A percentile compares a stretch with the other conserved stretches of the same genome.
Conservation (phyloP, 2,113 vertebrate species). For the Deroptyus accipitrinus region DNA sequence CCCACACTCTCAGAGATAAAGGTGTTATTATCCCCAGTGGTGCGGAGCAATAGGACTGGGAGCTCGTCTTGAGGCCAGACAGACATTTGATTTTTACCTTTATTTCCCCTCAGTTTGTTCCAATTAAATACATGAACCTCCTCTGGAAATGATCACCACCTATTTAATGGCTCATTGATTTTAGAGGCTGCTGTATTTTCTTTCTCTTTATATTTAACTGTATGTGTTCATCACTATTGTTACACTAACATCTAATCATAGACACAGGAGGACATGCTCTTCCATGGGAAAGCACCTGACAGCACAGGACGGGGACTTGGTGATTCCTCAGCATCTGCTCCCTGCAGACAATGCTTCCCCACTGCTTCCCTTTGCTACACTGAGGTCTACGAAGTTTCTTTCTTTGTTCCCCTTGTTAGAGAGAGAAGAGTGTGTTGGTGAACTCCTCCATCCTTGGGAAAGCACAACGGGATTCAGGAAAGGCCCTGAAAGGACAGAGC, state of each 20-base stretch:
- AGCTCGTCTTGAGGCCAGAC: not conserved
- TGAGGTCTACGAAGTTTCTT: not conserved
- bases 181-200: not conserved
- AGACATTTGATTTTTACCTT: not conserved
- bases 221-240: not conserved
- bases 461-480: not conserved
- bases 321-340: not conserved
- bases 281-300: not conserved
- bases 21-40: too few relatives aligned
- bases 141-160: not conserved
- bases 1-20: not conserved
- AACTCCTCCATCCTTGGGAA: not conserved
- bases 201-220: not conserved
- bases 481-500: not conserved
- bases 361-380: not conserved
- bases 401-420: not conserved
- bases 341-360: not conserved
- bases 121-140: not conserved
- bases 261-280: not conserved
- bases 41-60: rapidly evolving
- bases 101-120: not conserved
- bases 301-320: not conserved
- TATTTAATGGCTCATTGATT: not conserved
- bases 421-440: not conserved
- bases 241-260: not conserved